A percentile compares a stretch with the other conserved stretches of the same genome.
Evolutionary conservation across 2,888 invertebrate genomes (phyloP).

Genomic region (Caenorhabditis plicata): DNA sequence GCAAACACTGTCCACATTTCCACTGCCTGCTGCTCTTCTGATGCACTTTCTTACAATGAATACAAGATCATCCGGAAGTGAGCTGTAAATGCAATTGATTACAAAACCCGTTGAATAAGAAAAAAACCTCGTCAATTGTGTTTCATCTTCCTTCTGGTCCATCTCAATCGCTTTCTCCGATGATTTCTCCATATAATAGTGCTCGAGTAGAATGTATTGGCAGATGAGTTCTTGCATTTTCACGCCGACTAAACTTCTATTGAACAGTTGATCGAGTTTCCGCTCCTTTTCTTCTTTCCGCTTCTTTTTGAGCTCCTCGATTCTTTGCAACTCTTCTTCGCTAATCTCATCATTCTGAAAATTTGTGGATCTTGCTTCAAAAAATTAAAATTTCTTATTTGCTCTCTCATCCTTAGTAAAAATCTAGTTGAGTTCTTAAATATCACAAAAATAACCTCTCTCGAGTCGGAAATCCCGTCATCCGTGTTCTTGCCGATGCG

Average conservation of each 20-base stretch:
- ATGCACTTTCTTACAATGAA: conserved; percentile 94
- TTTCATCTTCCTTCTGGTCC: conserved; percentile 74
- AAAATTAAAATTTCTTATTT: too few relatives aligned
- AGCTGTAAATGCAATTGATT: conserved; percentile 68
- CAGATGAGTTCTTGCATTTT: conserved; percentile 73
- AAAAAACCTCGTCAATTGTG: conserved; percentile 72
- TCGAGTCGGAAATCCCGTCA: background rate
- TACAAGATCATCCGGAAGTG: conserved; percentile 95
- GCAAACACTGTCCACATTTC: conserved; percentile 91
- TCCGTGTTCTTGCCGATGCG: conserved; percentile 71
- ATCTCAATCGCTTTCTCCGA: conserved; percentile 85
- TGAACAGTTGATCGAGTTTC: conserved; percentile 58
- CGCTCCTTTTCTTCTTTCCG: conserved; percentile 46
- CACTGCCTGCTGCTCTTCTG: conserved; percentile 84
- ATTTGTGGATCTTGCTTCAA: background rate
- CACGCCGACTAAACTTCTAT: conserved; percentile 56
- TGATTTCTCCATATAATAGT: conserved; percentile 92
- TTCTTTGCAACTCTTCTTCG: conserved; percentile 3
- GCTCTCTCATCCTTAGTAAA: background rate
- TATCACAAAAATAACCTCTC: background rate
- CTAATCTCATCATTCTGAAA: conserved; percentile 1
- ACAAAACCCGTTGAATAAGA: too few relatives aligned
- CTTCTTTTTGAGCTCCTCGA: too few relatives aligned
- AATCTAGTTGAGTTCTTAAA: background rate
- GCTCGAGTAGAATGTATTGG: conserved; percentile 85